These are phyloP conservation scores for Microcebus jonahi DNA, from an alignment of 2,113 vertebrate species.

Conservation along the genomic window DNA sequence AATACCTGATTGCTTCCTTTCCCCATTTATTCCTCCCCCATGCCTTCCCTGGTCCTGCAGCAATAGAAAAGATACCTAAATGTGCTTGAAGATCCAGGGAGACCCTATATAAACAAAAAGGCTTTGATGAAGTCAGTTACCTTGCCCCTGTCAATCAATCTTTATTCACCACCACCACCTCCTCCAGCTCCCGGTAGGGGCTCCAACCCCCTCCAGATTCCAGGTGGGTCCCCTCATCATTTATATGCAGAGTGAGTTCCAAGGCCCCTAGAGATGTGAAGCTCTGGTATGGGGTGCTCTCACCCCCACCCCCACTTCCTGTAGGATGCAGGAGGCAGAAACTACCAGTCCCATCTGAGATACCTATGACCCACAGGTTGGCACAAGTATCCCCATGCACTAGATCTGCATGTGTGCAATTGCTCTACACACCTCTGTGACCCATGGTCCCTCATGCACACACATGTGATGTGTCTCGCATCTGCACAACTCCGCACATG, in stretches of 20 bases:
- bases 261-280: slow-evolving; percentile 39
- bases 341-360: background rate
- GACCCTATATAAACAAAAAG: slow-evolving; percentile 43
- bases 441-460: slow-evolving; percentile 23
- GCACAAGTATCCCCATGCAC: slow-evolving; percentile 46
- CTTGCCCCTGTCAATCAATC: background rate
- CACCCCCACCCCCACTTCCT: background rate
- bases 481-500: slow-evolving; percentile 56
- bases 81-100: slow-evolving; percentile 40
- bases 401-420: slow-evolving; percentile 6
- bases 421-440: slow-evolving; percentile 10
- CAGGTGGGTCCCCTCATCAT: background rate
- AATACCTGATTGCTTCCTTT: slow-evolving; percentile 14
- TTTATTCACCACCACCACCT: background rate
- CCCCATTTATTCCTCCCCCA: background rate
- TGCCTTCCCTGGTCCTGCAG: slow-evolving; percentile 12
- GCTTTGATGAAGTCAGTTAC: slow-evolving; percentile 44
- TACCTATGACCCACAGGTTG: slow-evolving; percentile 72
- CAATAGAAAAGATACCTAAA: slow-evolving; percentile 37
- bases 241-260: slow-evolving; percentile 29
- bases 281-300: background rate
- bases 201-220: slow-evolving; percentile 47
- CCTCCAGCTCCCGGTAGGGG: background rate
- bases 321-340: slow-evolving; percentile 31
- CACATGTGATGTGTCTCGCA: slow-evolving; percentile 34